These are phyloP conservation scores for Drosophila tristis DNA, from an alignment of 1,140 invertebrate species.

Conservation along the genomic window DNA sequence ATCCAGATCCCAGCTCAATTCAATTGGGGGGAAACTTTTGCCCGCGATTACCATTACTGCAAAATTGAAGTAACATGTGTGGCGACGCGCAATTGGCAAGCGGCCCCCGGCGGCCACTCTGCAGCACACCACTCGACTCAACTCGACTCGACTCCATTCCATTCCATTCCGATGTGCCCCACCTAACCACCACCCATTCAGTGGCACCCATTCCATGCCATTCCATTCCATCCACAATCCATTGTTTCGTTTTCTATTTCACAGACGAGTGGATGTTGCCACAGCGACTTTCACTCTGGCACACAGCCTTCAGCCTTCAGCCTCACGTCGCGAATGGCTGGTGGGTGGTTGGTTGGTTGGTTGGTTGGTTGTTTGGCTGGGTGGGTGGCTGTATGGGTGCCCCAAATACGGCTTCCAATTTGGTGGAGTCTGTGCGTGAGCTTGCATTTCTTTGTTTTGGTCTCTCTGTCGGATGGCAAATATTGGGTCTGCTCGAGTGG, in stretches of 20 bases:
- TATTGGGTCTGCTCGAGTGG: conserved; percentile 53
- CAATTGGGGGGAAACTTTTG: conserved; percentile 41
- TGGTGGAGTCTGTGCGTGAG: conserved; percentile 50
- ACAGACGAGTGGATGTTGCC: conserved; percentile 71
- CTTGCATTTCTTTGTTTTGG: conserved; percentile 49
- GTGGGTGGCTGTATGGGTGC: conserved; percentile 14
- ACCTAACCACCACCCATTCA: conserved; percentile 3
- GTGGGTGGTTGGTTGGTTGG: neutral
- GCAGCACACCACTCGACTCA: too few species aligned
- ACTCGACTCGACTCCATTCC: too few species aligned
- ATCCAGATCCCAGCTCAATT: conserved; percentile 41
- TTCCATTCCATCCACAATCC: conserved; percentile 6
- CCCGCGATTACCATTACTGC: conserved; percentile 66
- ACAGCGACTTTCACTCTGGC: conserved; percentile 68
- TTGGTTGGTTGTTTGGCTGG: neutral
- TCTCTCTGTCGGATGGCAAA: conserved; percentile 58
- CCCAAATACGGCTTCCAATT: conserved; percentile 53
- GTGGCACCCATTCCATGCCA: neutral
- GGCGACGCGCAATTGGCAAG: conserved; percentile 58
- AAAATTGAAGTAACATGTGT: conserved; percentile 80
- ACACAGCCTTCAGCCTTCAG: conserved; percentile 61
- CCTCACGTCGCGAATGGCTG: conserved; percentile 2
- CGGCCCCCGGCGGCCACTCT: conserved; percentile 61
- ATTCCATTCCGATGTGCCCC: conserved; percentile 10
- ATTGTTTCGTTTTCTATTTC: conserved; percentile 82